Base-by-base conservation (phyloP, 2,113 vertebrate species). In the Rhipidura dahli region DNA sequence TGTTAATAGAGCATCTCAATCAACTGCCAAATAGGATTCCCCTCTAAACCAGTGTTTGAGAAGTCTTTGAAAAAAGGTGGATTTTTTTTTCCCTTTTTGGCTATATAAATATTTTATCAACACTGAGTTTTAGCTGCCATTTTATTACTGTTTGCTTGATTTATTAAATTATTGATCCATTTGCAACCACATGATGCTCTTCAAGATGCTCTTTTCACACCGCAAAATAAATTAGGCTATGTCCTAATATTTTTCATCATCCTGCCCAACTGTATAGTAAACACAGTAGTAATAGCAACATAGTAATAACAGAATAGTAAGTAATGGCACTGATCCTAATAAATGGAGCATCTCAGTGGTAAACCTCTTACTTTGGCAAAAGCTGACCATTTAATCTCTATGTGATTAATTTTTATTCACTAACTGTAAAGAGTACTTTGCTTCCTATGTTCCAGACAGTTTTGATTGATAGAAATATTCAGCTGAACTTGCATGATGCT, bases 381-480 rank as follows among this genome's bases (percentile, higher is more conserved):
- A 94, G 39, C 28, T 65, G 47, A 26, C 40, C 61, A 72, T 79
- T 87, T 72, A 87, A 93, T 76, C 37, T 57, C n/a, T 56, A 23
- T 13, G 59, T 60, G 65, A 90, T 40, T 60, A 87, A 83, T 56
- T 87, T 80, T 90, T 69, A 72, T 90, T 93, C 82, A 61, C 57
- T 40, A 76, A 28, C 37, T 69, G 30, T 40, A 56, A 93, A 83
- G 66, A 71, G 37, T 76, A 42, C 15, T 85, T 94, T 69, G 12
- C 59, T 89, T 91, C 44, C 73, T 69, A 27, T 82, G 27, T 78
- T 75, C 51, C 42, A 87, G 81, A 12, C 3, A 0, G 35, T 60
- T 96, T 87, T 85, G 75, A 83, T 27, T 76, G 82, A 91, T 22
- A 56, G 65, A 87, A 94, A 60, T 75, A 83, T 49, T 84, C 84